Percentiles rank a stretch among this genome's conserved stretches.
Evolutionary conservation across 2,797 vertebrate species (phyloP).

Genomic region (Argyrosomus regius): DNA sequence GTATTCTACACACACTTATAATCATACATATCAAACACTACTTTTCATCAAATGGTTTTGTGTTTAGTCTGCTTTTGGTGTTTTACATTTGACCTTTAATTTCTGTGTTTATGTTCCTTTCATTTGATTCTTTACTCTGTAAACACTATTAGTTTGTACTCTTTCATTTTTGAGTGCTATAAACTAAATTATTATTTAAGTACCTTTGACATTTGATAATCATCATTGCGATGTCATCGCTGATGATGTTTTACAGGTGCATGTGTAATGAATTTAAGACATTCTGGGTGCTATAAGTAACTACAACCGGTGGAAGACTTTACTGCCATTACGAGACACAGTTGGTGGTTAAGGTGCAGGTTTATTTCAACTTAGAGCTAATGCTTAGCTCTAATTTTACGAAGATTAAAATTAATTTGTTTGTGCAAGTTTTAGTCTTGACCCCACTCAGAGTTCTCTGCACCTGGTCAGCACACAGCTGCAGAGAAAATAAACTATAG

Average conservation of each 20-base stretch:
- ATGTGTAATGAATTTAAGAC: not conserved
- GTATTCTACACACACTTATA: not conserved
- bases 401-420: not conserved
- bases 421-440: not conserved
- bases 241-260: not conserved
- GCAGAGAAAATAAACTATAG: not conserved
- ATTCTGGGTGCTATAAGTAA: not conserved
- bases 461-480: not conserved
- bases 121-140: not conserved
- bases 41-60: not conserved
- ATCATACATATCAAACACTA: not conserved
- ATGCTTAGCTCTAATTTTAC: not conserved
- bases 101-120: not conserved
- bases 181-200: not conserved
- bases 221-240: not conserved
- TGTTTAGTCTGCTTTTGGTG: not conserved
- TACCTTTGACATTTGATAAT: conserved; percentile 3
- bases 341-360: not conserved
- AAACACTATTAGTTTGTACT: not conserved
- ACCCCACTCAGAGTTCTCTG: not conserved
- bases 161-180: not conserved
- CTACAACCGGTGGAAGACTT: not conserved
- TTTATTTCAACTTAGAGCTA: not conserved
- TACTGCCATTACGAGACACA: not conserved
- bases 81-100: not conserved